Conservation (phyloP, 1,140 invertebrate genomes). For the Triops longicaudatus region DNA sequence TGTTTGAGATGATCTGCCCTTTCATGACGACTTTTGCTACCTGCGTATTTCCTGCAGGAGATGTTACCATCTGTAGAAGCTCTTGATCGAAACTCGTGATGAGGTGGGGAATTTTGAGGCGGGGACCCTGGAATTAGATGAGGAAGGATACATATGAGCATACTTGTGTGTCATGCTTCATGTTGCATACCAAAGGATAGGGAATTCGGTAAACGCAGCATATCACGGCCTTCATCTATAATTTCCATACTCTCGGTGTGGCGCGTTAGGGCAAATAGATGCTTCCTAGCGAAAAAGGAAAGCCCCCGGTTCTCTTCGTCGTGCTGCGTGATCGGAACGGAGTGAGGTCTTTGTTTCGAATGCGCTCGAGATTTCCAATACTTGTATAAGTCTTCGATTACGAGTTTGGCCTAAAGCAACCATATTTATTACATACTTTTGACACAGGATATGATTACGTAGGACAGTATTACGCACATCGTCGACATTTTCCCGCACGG, state of each 20-base stretch:
- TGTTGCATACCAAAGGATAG: neutral
- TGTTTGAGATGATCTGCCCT: neutral
- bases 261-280: neutral
- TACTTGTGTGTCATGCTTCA: neutral
- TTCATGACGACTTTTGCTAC: neutral
- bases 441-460: neutral
- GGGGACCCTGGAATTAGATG: neutral
- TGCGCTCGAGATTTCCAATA: neutral
- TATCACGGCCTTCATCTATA: slow-evolving; percentile 1
- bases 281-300: slow-evolving; percentile 19
- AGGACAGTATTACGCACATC: slow-evolving; percentile 37
- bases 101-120: neutral
- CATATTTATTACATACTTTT: neutral
- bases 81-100: slow-evolving; percentile 21
- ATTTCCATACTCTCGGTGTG: neutral
- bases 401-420: neutral
- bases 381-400: neutral
- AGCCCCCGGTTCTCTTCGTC: slow-evolving; percentile 17
- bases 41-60: neutral
- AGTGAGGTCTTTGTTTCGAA: neutral
- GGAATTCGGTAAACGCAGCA: neutral
- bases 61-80: slow-evolving; percentile 26
- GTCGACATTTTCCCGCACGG: slow-evolving; percentile 67
- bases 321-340: slow-evolving; percentile 5
- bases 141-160: neutral